Evolutionary conservation across 2,113 vertebrate species (phyloP).

Genomic region (Noturus placidus): DNA sequence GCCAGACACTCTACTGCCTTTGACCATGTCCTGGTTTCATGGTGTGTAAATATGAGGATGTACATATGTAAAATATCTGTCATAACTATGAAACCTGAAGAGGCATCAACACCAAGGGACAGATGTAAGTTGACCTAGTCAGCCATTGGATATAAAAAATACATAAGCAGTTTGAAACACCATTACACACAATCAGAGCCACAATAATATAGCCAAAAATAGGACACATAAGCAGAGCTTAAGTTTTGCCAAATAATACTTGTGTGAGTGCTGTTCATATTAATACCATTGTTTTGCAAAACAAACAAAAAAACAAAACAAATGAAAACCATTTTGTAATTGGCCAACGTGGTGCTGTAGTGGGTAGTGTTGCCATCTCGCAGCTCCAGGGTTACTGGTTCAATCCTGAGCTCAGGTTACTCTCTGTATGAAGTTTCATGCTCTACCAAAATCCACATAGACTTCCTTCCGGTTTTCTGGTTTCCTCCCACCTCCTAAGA

Average conservation of each 20-base stretch:
- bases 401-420: not conserved
- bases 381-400: slow-evolving; percentile 1
- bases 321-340: not conserved
- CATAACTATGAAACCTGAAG: not conserved
- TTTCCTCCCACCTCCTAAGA: not conserved
- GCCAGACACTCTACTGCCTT: not conserved
- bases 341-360: not conserved
- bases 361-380: not conserved
- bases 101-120: not conserved
- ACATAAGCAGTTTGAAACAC: slow-evolving; percentile 6
- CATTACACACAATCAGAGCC: not conserved
- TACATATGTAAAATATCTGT: slow-evolving; percentile 2
- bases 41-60: not conserved
- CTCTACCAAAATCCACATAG: not conserved
- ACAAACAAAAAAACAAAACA: not conserved
- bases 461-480: not conserved
- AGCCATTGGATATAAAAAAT: slow-evolving; percentile 1
- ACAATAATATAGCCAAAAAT: not conserved
- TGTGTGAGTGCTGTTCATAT: not conserved
- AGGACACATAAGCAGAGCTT: not conserved
- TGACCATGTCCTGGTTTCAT: not conserved
- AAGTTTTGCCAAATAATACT: not conserved
- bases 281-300: not conserved
- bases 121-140: not conserved
- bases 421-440: not conserved